Base-by-base conservation (phyloP, 53 echinoderm and acorn worm genomes). In the Antedon mediterranea region DNA sequence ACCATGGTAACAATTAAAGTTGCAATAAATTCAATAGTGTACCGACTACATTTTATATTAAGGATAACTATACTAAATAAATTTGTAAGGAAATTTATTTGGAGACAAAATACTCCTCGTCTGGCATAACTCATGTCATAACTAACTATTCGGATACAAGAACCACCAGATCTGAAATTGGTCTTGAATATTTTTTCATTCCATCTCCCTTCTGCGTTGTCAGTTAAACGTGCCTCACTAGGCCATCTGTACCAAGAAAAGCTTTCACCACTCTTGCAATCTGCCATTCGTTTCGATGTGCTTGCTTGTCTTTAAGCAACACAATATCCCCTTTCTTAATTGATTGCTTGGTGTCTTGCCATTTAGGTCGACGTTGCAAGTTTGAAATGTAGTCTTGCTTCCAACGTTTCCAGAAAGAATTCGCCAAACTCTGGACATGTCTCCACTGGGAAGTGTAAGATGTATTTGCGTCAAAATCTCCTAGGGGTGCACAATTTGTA, bases 281-380 rank as follows among this genome's bases (percentile, higher is more conserved):
- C 20, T 79, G 83, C 83, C 87, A 86, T 33, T 79, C 74, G 27
- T 82, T 86, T 74, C 82, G 82, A 30, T 33, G 79, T 14, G 75
- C 71, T 29, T 44, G 13, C 27, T 86, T 82, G 20, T 82, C 28
- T 43, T 86, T 86, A 34, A 86, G 75, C 32, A 86, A 37, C 42
- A 83, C 79, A 7, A 86, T 79, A 34, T 83, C 83, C 28, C 87
- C 79, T 31, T 29, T 71, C 79, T 71, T 33, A 31, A 83, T 37
- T 33, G 77, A 73, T 81, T 78, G 31, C 30, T 77, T 85, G 11
- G 82, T 73, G 71, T 37, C 73, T 34, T 81, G 77, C 85, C 81
- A 85, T 34, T 85, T 85, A 6, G 23, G 34, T 85, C 77, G 71
- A 6, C n/a, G 78, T 71, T 82, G 82, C 37, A 81, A 71, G 74